These are phyloP conservation scores for Antheraea pernyi DNA, from an alignment of 1,140 invertebrate species.

Conservation along the genomic window DNA sequence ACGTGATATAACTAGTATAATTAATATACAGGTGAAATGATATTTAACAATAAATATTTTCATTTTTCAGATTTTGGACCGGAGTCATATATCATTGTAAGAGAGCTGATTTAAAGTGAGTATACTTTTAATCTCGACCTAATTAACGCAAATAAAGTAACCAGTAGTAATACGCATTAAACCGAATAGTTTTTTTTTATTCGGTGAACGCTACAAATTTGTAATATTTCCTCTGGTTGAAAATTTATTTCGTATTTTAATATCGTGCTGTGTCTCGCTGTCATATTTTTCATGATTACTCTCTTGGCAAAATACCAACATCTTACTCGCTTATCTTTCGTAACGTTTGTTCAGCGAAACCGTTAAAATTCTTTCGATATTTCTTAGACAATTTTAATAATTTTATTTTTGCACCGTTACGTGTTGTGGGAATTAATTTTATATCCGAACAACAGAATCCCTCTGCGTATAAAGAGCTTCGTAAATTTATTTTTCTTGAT, in stretches of 20 bases:
- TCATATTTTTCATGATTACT: conserved; percentile 63
- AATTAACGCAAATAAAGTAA: conserved; percentile 17
- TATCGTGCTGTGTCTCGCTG: conserved; percentile 46
- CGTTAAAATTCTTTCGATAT: conserved; percentile 26
- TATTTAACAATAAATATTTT: conserved; percentile 12
- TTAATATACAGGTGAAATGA: too few species aligned
- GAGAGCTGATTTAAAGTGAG: conserved; percentile 67
- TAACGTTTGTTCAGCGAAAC: conserved; percentile 48
- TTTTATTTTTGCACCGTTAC: conserved; percentile 4
- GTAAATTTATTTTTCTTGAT: background rate
- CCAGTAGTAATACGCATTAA: background rate
- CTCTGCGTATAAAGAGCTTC: background rate
- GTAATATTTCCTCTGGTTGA: conserved; percentile 39
- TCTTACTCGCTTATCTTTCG: conserved; percentile 57
- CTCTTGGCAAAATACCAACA: conserved; percentile 61
- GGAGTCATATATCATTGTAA: conserved; percentile 73
- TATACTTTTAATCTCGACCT: conserved; percentile 15
- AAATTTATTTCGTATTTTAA: conserved; percentile 59
- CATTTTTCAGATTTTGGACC: conserved; percentile 69
- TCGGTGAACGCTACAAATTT: conserved; percentile 6
- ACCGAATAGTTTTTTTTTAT: background rate
- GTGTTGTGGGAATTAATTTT: background rate
- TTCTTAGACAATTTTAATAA: background rate
- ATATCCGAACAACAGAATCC: background rate
- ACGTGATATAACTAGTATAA: too few species aligned